Evolutionary conservation across 2,113 vertebrate species (phyloP).

Genomic region (Okapia johnstoni): DNA sequence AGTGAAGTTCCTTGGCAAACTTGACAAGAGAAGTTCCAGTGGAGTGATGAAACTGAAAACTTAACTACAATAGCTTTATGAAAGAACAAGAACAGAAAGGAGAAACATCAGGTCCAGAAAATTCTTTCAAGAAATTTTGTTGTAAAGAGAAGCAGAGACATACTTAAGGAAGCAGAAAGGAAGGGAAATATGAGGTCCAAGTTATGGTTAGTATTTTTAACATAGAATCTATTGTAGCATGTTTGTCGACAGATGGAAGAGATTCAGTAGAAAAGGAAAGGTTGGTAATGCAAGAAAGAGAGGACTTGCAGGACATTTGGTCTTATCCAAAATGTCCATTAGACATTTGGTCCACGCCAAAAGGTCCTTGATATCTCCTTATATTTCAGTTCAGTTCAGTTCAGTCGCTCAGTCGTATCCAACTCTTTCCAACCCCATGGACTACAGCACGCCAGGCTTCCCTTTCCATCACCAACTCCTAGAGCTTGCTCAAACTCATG

Average conservation of each 20-base stretch:
- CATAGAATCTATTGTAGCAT: background rate
- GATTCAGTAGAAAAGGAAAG: conserved; percentile 19
- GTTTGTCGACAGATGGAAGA: conserved; percentile 12
- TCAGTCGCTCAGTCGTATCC: background rate
- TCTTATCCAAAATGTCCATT: background rate
- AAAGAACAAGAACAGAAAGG: background rate
- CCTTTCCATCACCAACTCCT: background rate
- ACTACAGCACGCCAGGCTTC: background rate
- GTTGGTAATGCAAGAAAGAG: background rate
- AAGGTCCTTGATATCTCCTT: background rate
- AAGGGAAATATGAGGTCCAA: background rate
- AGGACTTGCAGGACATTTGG: background rate
- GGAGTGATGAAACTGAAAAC: background rate
- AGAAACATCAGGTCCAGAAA: background rate
- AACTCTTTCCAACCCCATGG: background rate
- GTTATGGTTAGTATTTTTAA: conserved; percentile 29
- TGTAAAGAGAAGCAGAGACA: background rate
- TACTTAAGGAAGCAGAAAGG: background rate
- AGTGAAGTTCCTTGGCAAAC: background rate
- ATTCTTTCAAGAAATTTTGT: background rate
- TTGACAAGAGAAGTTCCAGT: background rate
- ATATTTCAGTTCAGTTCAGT: background rate
- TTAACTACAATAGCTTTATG: background rate
- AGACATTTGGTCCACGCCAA: background rate
- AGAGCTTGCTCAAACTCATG: background rate